Evolutionary conservation across 2,888 invertebrate species (phyloP).

Genomic region (Psylliodes chrysocephalus): DNA sequence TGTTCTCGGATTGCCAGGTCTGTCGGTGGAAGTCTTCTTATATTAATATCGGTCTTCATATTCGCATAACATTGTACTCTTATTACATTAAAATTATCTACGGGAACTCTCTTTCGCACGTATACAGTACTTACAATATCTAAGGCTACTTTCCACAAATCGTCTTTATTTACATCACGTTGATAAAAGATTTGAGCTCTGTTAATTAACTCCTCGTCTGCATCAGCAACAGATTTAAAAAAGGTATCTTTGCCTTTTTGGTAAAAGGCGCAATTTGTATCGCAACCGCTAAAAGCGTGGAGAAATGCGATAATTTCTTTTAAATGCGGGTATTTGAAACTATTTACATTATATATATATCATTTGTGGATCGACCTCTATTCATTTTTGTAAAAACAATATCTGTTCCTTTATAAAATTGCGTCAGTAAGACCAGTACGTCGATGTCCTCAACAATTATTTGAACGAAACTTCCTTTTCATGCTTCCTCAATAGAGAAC

Average conservation of each 20-base stretch:
- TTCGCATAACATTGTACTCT: conserved; percentile 8
- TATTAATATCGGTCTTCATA: conserved; percentile 1
- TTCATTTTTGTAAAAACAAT: conserved; percentile 6
- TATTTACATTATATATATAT: conserved; percentile 4
- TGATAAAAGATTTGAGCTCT: conserved; percentile 4
- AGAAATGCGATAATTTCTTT: conserved; percentile 8
- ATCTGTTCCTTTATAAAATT: conserved; percentile 3
- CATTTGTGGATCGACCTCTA: conserved; percentile 8
- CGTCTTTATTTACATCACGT: conserved; percentile 1
- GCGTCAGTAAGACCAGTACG: conserved; percentile 2
- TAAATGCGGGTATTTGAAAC: conserved; percentile 5
- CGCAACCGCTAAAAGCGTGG: conserved; percentile 10
- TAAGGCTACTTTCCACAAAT: conserved; percentile 10
- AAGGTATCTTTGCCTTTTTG: conserved; percentile 1
- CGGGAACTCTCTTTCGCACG: conserved; percentile 1
- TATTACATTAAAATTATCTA: conserved; percentile 3
- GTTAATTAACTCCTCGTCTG: conserved; percentile 1
- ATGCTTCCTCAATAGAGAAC: not conserved
- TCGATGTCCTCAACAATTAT: conserved; percentile 6
- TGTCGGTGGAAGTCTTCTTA: conserved; percentile 10
- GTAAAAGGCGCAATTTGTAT: no score
- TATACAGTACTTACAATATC: no score
- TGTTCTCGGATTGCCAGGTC: no score
- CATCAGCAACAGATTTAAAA: conserved; percentile 4
- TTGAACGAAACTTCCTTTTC: conserved; percentile 5